Percentiles rank a stretch among this genome's conserved stretches.
phyloP scores from a whole-genome alignment of 2,113 vertebrate genomes.

The Phalacrocorax pelagicus region DNA sequence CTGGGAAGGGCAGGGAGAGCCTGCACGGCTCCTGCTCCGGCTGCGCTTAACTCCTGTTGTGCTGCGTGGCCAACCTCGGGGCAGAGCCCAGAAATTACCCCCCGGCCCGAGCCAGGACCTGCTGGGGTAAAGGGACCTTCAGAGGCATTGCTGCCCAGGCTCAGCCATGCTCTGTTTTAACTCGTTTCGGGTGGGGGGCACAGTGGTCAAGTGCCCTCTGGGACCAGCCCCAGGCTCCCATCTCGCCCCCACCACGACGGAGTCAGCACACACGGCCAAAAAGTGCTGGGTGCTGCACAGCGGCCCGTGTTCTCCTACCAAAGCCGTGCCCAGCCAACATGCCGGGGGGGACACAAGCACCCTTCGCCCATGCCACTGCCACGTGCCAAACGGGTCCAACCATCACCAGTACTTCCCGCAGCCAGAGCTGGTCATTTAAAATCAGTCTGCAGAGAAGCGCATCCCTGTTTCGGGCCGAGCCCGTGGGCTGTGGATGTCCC shows the following conservation, averaged over 20 bases:
- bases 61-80: rapidly evolving
- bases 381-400: rapidly evolving
- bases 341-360: rapidly evolving
- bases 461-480: rapidly evolving
- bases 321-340: too few species aligned
- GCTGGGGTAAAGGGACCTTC: not conserved
- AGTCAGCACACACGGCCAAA: not conserved
- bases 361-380: rapidly evolving
- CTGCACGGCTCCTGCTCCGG: not conserved
- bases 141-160: rapidly evolving
- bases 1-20: not conserved
- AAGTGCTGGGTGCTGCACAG: rapidly evolving
- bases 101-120: not conserved
- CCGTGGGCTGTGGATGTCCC: rapidly evolving
- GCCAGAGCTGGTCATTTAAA: rapidly evolving
- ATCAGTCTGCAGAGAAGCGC: rapidly evolving
- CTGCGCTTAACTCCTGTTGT: rapidly evolving
- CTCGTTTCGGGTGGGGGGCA: not conserved
- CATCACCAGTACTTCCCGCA: rapidly evolving
- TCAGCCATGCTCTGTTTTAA: rapidly evolving
- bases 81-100: not conserved
- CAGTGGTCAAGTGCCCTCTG: rapidly evolving
- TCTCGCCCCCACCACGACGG: rapidly evolving
- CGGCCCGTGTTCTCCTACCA: rapidly evolving
- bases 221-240: not conserved